These are phyloP conservation scores for Petroica traversi DNA, from an alignment of 2,113 vertebrate species.

Conservation along the genomic window DNA sequence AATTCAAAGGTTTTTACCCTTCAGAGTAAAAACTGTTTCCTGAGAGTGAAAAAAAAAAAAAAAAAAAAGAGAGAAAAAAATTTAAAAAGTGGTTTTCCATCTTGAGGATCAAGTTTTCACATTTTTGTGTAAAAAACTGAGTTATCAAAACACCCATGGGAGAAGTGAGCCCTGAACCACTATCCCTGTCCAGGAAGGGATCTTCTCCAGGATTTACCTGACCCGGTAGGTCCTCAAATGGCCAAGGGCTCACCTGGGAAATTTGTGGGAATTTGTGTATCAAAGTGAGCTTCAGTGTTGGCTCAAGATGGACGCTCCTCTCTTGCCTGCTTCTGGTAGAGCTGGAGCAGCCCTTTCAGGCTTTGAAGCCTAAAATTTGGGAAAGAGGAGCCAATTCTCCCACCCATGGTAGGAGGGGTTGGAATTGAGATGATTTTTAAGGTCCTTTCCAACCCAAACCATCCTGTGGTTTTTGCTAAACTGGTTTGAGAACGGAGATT, in stretches of 20 bases:
- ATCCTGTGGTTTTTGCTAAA: not conserved
- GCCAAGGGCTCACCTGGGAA: too few relatives aligned
- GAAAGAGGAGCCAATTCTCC: not conserved
- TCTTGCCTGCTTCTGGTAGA: too few relatives aligned
- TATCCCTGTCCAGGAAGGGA: not conserved
- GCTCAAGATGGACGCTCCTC: too few relatives aligned
- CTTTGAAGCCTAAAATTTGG: not conserved
- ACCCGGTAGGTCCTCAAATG: not conserved
- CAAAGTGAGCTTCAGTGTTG: too few relatives aligned
- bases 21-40: not conserved
- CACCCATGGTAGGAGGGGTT: too few relatives aligned
- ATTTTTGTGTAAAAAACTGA: too few relatives aligned
- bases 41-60: not conserved
- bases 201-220: not conserved
- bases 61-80: too few relatives aligned
- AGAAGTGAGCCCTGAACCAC: not conserved
- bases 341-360: not conserved
- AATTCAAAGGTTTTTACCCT: too few relatives aligned
- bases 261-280: not conserved
- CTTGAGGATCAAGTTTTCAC: too few relatives aligned
- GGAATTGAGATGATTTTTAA: not conserved
- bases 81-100: too few relatives aligned
- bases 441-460: not conserved
- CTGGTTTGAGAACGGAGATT: not conserved
- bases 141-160: rapidly evolving